Percentiles rank a stretch among this genome's conserved stretches.
phyloP scores from a whole-genome alignment of 2,113 vertebrate genomes.

The Carettochelys insculpta region DNA sequence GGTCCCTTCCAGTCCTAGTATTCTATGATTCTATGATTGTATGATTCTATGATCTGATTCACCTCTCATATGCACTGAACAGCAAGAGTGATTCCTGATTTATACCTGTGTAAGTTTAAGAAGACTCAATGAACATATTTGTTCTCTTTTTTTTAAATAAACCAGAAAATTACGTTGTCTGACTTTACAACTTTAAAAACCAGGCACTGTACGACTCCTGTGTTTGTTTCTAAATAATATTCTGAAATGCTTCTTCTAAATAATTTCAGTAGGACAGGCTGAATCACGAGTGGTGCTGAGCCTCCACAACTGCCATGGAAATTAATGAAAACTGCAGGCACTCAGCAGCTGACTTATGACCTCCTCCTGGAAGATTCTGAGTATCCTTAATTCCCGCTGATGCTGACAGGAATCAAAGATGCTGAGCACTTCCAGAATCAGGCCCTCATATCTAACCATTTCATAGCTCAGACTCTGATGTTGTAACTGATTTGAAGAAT shows the following conservation, averaged over 20 bases:
- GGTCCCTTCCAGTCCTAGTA: too few relatives aligned
- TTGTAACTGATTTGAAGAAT: not conserved
- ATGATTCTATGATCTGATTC: not conserved
- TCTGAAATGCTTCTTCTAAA: not conserved
- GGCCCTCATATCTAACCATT: not conserved
- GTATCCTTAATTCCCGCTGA: not conserved
- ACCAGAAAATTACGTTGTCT: not conserved
- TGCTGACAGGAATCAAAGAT: not conserved
- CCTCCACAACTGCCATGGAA: not conserved
- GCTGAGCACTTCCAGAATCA: not conserved
- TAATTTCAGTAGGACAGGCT: too few relatives aligned
- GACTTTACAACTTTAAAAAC: not conserved
- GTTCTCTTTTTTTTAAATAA: not conserved
- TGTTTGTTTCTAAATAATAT: not conserved
- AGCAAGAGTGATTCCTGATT: not conserved
- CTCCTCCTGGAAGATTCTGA: not conserved
- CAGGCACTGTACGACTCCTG: not conserved
- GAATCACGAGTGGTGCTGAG: not conserved
- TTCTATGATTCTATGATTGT: too few relatives aligned
- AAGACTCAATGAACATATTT: not conserved
- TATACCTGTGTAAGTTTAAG: not conserved
- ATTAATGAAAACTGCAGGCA: not conserved
- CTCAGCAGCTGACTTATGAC: not conserved
- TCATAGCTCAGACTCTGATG: not conserved
- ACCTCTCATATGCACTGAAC: not conserved